A percentile compares a stretch with the other conserved stretches of the same genome.
Conservation (phyloP, 2,113 vertebrate genomes). For the Oncorhynchus gorbuscha region DNA sequence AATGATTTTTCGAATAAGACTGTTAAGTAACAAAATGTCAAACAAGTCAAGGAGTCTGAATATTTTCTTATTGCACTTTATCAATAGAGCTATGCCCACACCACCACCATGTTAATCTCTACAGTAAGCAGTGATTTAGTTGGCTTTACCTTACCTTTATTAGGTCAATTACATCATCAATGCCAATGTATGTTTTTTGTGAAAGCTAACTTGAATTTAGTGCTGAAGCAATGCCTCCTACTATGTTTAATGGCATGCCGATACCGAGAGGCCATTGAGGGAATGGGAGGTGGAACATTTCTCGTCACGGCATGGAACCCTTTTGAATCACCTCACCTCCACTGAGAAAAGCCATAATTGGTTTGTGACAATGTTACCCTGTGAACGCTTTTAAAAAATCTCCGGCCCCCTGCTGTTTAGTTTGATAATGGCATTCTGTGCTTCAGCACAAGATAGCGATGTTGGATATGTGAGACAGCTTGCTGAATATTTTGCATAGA, state of each 20-base stretch:
- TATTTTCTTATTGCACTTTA: neutral
- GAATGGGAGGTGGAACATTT: neutral
- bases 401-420: neutral
- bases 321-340: neutral
- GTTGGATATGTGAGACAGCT: neutral
- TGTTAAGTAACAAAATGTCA: too few relatives aligned
- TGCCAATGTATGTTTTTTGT: neutral
- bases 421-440: neutral
- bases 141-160: neutral
- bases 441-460: slow-evolving; percentile 19
- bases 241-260: neutral
- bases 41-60: too few relatives aligned
- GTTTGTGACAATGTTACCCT: neutral
- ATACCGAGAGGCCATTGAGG: neutral
- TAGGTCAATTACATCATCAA: neutral
- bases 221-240: neutral
- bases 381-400: neutral
- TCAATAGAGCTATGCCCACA: neutral
- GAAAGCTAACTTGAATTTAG: neutral
- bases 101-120: neutral
- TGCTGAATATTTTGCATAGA: slow-evolving; percentile 23
- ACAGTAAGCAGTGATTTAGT: neutral
- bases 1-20: too few relatives aligned
- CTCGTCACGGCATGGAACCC: neutral
- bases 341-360: neutral